phyloP scores from a whole-genome alignment of 2,888 invertebrate species.

The Macrosoma leucophasiata region DNA sequence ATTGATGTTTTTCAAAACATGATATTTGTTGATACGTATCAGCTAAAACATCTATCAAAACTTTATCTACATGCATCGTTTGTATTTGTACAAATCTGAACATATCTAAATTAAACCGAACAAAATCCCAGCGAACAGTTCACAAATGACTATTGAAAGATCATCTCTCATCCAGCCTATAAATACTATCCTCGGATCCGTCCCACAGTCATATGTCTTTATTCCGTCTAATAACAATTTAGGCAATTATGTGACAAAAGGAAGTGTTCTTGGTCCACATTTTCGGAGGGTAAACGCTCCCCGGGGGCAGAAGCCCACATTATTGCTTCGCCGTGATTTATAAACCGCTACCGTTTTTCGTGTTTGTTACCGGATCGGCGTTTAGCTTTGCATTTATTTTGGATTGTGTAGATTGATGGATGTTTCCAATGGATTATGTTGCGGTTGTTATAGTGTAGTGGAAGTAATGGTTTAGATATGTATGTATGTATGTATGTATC shows the following conservation, averaged over 20 bases:
- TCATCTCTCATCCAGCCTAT: slow-evolving; percentile 61
- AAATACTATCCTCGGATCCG: slow-evolving; percentile 39
- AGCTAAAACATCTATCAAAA: no score
- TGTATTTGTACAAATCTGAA: slow-evolving; percentile 17
- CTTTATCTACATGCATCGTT: no score
- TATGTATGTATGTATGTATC: no score
- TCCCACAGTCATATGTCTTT: slow-evolving; percentile 68
- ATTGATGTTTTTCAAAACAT: no score
- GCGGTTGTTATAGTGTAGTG: no score
- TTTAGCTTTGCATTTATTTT: no score
- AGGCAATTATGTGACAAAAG: slow-evolving; percentile 73
- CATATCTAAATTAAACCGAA: slow-evolving; percentile 27
- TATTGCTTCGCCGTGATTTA: slow-evolving; percentile 70
- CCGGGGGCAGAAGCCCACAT: slow-evolving; percentile 58
- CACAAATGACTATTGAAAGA: slow-evolving; percentile 59
- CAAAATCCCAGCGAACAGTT: slow-evolving; percentile 26
- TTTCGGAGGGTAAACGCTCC: slow-evolving; percentile 41
- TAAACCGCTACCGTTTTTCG: slow-evolving; percentile 49
- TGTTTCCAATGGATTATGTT: no score
- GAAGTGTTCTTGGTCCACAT: slow-evolving; percentile 63
- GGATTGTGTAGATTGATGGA: no score
- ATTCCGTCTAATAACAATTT: slow-evolving; percentile 75
- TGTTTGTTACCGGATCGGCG: no score
- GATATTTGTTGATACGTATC: no score
- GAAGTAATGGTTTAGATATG: no score